These are phyloP conservation scores for Aviceda subcristata DNA, from an alignment of 2,113 vertebrate species.

Conservation along the genomic window DNA sequence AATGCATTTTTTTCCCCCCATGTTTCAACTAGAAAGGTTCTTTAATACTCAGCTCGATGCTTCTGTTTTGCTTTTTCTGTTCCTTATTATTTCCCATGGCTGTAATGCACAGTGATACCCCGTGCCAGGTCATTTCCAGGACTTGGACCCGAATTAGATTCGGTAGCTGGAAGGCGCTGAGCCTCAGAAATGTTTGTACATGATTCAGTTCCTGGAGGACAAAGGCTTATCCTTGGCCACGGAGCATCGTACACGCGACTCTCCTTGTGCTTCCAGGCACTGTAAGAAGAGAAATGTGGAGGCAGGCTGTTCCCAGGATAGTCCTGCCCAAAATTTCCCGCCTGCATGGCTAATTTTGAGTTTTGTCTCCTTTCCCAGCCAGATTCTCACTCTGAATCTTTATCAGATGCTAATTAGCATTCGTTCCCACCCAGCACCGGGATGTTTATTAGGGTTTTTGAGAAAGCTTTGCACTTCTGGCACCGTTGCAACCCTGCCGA, in stretches of 20 bases:
- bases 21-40: constrained; percentile 10
- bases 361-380: constrained; percentile 40
- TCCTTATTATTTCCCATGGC: constrained; percentile 34
- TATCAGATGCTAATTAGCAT: constrained; percentile 50
- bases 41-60: not conserved
- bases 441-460: not conserved
- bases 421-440: not conserved
- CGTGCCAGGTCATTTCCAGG: constrained; percentile 5
- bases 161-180: not conserved
- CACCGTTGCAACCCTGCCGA: accelerated
- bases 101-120: not conserved
- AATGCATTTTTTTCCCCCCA: accelerated
- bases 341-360: not conserved
- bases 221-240: not conserved
- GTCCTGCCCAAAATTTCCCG: not conserved
- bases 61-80: constrained; percentile 14
- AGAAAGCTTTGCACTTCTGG: not conserved
- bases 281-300: constrained; percentile 41
- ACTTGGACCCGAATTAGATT: constrained; percentile 5
- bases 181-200: not conserved
- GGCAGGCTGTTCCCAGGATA: constrained; percentile 40
- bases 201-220: constrained; percentile 39
- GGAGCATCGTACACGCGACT: not conserved
- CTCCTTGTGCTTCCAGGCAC: constrained; percentile 26
- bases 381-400: not conserved